Base-by-base conservation (phyloP, 2,888 invertebrate species). In the Chesias legatella region DNA sequence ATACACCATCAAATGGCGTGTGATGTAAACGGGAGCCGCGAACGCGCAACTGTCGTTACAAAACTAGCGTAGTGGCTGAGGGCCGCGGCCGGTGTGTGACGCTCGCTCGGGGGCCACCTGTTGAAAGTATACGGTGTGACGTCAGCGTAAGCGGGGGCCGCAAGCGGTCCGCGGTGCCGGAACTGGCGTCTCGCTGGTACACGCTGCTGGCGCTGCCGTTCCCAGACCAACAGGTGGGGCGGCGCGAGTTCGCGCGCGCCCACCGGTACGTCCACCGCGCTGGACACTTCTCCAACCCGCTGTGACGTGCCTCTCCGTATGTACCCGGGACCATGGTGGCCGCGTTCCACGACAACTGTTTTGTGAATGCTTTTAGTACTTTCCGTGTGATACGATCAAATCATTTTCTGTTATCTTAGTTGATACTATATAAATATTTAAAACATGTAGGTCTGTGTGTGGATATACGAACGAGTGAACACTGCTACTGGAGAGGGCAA, bases 161-260 rank as follows among this genome's bases (percentile, higher is more conserved):
- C 51, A 76, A 77, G 70, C 68, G 67, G 28, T 63, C 73, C 20
- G 76, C 82, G 58, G 81, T 84, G 51, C 78, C 85, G 48, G 91
- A 92, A 71, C 91, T 94, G 90, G 94, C 94, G 42, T 93, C 95
- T 57, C 91, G 95, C 63, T 95, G 95, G 94, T 96, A 95, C 90
- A 96, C 95, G 51, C 92, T 96, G 67, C 92, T 96, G 80, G 96
- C 96, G 60, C 91, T 96, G 71, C 96, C 96, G 60, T 97, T 97
- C 89, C 95, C 96, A 69, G 96, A 97, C 90, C 96, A 96, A 90
- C 96, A 95, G 80, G 93, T 96, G 68, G 96, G 95, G 62, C 90
- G 95, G 70, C 91, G 96, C 53, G 95, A 96, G 86, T 92, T 94
- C 67, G 92, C 92, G 58, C 91, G 95, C 66, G 91, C 92, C 67